Conservation (phyloP, 2,888 invertebrate species). For the Eucera pruinosa region DNA sequence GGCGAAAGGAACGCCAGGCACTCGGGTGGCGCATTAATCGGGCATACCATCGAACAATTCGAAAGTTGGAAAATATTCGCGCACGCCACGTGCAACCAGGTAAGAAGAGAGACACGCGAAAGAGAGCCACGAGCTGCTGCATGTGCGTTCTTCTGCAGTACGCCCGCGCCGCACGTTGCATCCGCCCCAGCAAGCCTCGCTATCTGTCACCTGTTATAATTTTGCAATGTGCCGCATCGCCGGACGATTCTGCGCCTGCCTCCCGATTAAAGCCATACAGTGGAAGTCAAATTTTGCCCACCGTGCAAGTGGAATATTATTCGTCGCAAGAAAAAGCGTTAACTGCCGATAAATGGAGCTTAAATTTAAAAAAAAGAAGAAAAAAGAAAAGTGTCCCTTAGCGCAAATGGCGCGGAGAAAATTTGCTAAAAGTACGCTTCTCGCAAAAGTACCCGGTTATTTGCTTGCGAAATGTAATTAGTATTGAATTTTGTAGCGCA, state of each 20-base stretch:
- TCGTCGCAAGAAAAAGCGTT: neutral
- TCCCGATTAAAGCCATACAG: neutral
- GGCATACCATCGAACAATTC: conserved; percentile 24
- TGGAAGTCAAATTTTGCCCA: no score
- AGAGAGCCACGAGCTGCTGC: conserved; percentile 4
- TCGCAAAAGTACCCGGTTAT: neutral
- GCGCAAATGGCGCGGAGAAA: no score
- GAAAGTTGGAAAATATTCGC: conserved; percentile 37
- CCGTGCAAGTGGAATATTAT: neutral
- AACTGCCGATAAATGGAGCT: neutral
- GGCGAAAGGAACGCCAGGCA: conserved; percentile 30
- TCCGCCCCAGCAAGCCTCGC: conserved; percentile 73
- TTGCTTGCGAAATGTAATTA: no score
- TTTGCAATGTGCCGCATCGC: conserved; percentile 77
- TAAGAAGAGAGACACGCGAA: conserved; percentile 9
- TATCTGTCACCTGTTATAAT: conserved; percentile 84
- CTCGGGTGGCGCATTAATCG: conserved; percentile 18
- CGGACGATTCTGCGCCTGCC: conserved; percentile 16
- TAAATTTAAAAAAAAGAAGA: neutral
- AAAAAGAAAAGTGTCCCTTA: no score
- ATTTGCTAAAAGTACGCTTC: neutral
- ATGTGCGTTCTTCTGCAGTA: conserved; percentile 61
- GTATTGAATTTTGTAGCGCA: neutral
- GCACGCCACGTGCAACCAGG: conserved; percentile 26
- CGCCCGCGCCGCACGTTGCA: conserved; percentile 72